Conservation (phyloP, 37 sponge, comb jelly and placozoan species). For the Aplysina aerophoba region DNA sequence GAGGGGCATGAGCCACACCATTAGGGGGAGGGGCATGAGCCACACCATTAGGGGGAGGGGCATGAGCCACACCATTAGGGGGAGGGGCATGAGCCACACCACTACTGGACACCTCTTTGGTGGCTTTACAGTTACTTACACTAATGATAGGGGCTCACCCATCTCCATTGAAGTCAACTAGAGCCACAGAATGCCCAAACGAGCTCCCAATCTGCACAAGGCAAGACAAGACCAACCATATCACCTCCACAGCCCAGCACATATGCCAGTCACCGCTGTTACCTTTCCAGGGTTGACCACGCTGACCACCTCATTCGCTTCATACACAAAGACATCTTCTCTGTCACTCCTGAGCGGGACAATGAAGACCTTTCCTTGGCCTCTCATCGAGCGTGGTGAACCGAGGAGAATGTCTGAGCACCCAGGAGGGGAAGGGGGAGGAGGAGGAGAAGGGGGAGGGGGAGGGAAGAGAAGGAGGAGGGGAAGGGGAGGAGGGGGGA, state of each 20-base stretch:
- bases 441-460: not conserved
- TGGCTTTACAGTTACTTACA: no score
- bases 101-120: no score
- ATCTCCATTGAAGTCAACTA: slow-evolving; percentile 38
- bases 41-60: no score
- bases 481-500: not conserved
- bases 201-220: slow-evolving; percentile 18
- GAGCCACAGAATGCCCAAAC: slow-evolving; percentile 35
- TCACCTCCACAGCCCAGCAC: not conserved
- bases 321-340: not conserved
- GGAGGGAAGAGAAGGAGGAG: not conserved
- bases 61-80: no score
- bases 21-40: no score
- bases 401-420: not conserved
- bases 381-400: not conserved
- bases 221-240: not conserved
- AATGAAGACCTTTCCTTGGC: not conserved
- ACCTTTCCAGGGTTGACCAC: not conserved
- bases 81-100: no score
- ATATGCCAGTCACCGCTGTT: not conserved
- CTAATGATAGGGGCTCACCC: slow-evolving; percentile 17
- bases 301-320: not conserved
- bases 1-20: no score
- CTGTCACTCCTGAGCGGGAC: not conserved
- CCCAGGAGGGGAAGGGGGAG: not conserved